Evolutionary conservation across 1,140 invertebrate genomes (phyloP), one percentile per base, ranked within the genome.

Genomic region (Lepeophtheirus salmonis): DNA sequence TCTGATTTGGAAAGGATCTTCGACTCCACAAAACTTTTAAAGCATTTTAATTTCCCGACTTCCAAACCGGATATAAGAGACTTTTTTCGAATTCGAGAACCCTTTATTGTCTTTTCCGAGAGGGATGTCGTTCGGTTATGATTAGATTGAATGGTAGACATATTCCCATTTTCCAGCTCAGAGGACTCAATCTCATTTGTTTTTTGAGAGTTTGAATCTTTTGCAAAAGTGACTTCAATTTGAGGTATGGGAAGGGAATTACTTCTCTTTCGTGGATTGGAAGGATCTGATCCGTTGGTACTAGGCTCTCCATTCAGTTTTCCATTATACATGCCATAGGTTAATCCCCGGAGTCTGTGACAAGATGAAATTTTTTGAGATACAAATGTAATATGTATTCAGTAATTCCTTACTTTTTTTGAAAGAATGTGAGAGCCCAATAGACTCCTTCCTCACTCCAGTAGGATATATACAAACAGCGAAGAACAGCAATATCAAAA

Each of bases 381-480:
- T n/a, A n/a, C n/a, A n/a, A n/a, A n/a, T n/a, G n/a, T n/a, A n/a
- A n/a, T n/a, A 41, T 41, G n/a, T 10, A 41, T 41, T 41, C n/a
- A n/a, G n/a, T n/a, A n/a, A 53, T 57, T 14, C 55, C 65, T 66
- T 70, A 86, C 86, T 88, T 80, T 67, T 89, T 85, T 64, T 86
- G 85, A 50, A 92, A 73, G 73, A 83, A 98, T 69, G 90, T 84
- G n/a, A 97, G 71, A 22, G 88, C 89, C 95, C 95, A 99, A 73
- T 84, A 89, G 22, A 97, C 82, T 1, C 95, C 95, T 72, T 97
- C 92, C 71, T 97, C 92, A 67, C 87, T 82, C 96, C 96, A 99
- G 68, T 95, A 89, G 0, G 86, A 79, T 62, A 94, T 85, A 71
- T 97, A 95, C n/a, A 99, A 77, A 72, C 92, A 97, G 56, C 92